phyloP scores from a whole-genome alignment of 2,113 vertebrate genomes.

The Oreotragus oreotragus region DNA sequence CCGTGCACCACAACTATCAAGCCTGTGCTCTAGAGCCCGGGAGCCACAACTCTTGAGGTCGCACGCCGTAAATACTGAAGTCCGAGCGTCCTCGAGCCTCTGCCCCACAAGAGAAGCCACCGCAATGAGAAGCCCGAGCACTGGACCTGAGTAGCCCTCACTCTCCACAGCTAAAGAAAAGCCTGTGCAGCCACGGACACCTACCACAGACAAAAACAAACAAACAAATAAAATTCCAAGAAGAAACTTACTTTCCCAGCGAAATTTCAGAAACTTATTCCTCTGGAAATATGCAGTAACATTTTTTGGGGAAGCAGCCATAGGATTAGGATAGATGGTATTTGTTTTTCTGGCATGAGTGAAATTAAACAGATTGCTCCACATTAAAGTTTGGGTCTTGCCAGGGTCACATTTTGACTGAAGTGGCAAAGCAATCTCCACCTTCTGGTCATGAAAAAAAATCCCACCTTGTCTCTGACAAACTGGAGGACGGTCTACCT shows the following conservation, averaged over 20 bases:
- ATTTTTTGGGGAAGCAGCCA: background rate
- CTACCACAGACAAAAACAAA: background rate
- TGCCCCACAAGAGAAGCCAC: background rate
- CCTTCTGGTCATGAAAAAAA: background rate
- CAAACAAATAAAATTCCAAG: background rate
- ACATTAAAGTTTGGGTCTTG: background rate
- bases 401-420: slow-evolving; percentile 21
- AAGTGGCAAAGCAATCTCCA: background rate
- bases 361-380: background rate
- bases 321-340: background rate
- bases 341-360: background rate
- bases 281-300: background rate
- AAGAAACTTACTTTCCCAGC: background rate
- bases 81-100: fast-evolving
- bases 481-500: background rate
- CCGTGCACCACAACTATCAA: background rate
- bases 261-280: background rate
- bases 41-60: background rate
- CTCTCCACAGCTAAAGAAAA: background rate
- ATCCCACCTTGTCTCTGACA: background rate
- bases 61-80: background rate
- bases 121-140: fast-evolving
- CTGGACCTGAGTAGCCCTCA: background rate
- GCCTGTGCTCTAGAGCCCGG: background rate
- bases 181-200: background rate